A percentile compares a stretch with the other conserved stretches of the same genome.
phyloP scores from a whole-genome alignment of 2,797 vertebrate species.

The Vespertilio murinus region DNA sequence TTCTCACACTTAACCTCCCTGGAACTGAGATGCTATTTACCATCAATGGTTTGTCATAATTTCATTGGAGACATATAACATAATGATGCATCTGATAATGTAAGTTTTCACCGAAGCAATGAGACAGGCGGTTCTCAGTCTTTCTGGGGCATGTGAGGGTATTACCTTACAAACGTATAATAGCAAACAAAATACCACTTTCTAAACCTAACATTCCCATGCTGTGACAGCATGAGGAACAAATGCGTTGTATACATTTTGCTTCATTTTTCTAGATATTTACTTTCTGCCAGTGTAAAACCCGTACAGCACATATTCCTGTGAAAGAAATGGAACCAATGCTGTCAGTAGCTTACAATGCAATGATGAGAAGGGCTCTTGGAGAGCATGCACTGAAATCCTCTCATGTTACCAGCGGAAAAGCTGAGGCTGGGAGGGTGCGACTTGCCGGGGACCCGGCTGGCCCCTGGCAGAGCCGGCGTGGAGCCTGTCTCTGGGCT shows the following conservation, averaged over 20 bases:
- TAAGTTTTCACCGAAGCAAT: neutral
- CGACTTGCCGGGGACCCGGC: too few species aligned
- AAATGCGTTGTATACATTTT: neutral
- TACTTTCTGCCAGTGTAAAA: neutral
- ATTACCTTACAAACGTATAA: neutral
- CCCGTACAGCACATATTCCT: neutral
- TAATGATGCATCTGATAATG: neutral
- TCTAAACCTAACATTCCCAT: neutral
- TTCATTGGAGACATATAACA: neutral
- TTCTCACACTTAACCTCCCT: constrained; percentile 30
- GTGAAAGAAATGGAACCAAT: neutral
- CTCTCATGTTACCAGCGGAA: neutral
- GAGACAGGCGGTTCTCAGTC: neutral
- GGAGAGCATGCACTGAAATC: neutral
- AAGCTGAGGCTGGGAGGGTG: too few species aligned
- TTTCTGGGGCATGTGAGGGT: neutral
- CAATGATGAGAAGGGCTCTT: neutral
- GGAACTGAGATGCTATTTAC: neutral
- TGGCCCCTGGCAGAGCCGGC: neutral
- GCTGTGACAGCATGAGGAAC: neutral
- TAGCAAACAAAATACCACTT: neutral
- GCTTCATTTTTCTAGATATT: constrained; percentile 8
- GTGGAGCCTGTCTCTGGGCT: neutral
- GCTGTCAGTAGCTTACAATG: neutral
- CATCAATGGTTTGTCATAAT: neutral